Conservation (phyloP, 2,797 vertebrate species). For the Enteromius thamalakanensis region DNA sequence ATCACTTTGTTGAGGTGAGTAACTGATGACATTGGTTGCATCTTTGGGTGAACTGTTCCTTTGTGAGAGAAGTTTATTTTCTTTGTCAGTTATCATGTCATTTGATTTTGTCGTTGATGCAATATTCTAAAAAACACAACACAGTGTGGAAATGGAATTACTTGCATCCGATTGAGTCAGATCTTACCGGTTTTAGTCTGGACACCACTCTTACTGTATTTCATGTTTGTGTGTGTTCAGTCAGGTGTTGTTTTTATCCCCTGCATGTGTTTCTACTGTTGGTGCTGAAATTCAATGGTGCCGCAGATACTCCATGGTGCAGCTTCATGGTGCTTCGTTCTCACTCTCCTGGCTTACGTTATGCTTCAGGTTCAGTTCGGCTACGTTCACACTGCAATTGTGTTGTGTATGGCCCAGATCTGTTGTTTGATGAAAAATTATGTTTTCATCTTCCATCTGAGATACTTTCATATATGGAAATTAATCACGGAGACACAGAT, state of each 20-base stretch:
- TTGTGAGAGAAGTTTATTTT: not conserved
- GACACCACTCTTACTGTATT: slow-evolving; percentile 52
- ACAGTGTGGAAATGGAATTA: slow-evolving; percentile 33
- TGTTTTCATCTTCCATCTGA: not conserved
- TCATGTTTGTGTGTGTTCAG: slow-evolving; percentile 36
- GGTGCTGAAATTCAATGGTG: slow-evolving; percentile 34
- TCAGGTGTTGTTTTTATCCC: slow-evolving; percentile 37
- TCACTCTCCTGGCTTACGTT: slow-evolving; percentile 10
- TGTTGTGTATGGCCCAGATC: not conserved
- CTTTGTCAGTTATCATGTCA: not conserved
- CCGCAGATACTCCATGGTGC: slow-evolving; percentile 32
- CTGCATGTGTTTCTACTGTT: slow-evolving; percentile 35
- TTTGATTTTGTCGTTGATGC: slow-evolving; percentile 31
- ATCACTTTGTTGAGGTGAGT: not conserved
- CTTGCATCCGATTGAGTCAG: slow-evolving; percentile 11
- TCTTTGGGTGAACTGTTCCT: slow-evolving; percentile 8
- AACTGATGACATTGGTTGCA: not conserved
- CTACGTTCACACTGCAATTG: not conserved
- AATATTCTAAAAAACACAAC: slow-evolving; percentile 28
- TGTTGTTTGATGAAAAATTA: not conserved
- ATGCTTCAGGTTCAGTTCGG: slow-evolving; percentile 3
- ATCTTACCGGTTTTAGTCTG: slow-evolving; percentile 44
- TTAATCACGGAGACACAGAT: not conserved
- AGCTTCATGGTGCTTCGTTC: slow-evolving; percentile 43
- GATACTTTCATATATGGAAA: not conserved